Conservation (phyloP, 2,113 vertebrate genomes). For the Hiodon alosoides region DNA sequence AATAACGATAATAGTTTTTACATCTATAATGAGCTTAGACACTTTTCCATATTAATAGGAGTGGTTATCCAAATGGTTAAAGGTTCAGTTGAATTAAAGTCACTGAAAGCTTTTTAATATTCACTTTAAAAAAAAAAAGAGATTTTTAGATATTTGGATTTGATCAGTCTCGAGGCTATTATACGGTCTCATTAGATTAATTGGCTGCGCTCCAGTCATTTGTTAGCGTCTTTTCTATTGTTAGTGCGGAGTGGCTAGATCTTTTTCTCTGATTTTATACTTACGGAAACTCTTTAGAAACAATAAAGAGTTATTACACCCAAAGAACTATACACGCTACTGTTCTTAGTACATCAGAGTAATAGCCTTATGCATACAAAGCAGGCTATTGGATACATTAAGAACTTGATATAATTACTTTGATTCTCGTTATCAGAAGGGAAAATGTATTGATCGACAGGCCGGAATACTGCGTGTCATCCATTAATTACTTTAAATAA, state of each 20-base stretch:
- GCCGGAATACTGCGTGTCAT: slow-evolving; percentile 42
- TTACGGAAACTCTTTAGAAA: slow-evolving; percentile 33
- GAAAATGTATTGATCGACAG: slow-evolving; percentile 40
- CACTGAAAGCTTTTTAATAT: slow-evolving; percentile 26
- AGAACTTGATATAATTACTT: slow-evolving; percentile 40
- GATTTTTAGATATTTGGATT: slow-evolving; percentile 42
- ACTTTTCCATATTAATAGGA: slow-evolving; percentile 13
- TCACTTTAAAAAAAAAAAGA: slow-evolving; percentile 23
- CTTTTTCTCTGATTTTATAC: slow-evolving; percentile 41
- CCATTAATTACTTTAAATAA: slow-evolving; percentile 46
- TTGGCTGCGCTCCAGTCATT: slow-evolving; percentile 46
- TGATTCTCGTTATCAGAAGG: slow-evolving; percentile 35
- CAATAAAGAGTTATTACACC: slow-evolving; percentile 38
- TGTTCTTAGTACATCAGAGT: slow-evolving; percentile 26
- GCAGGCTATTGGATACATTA: slow-evolving; percentile 33
- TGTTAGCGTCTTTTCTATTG: slow-evolving; percentile 44
- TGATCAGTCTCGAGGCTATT: slow-evolving; percentile 38
- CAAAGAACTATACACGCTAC: slow-evolving; percentile 31
- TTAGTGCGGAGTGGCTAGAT: slow-evolving; percentile 38
- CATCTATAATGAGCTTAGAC: slow-evolving; percentile 5
- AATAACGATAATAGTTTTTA: slow-evolving; percentile 5
- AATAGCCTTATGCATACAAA: slow-evolving; percentile 31
- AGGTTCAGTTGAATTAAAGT: slow-evolving; percentile 8
- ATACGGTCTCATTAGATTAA: slow-evolving; percentile 50
- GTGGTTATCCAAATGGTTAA: slow-evolving; percentile 9